phyloP scores from a whole-genome alignment of 2,797 vertebrate species.

The Menidia menidia region DNA sequence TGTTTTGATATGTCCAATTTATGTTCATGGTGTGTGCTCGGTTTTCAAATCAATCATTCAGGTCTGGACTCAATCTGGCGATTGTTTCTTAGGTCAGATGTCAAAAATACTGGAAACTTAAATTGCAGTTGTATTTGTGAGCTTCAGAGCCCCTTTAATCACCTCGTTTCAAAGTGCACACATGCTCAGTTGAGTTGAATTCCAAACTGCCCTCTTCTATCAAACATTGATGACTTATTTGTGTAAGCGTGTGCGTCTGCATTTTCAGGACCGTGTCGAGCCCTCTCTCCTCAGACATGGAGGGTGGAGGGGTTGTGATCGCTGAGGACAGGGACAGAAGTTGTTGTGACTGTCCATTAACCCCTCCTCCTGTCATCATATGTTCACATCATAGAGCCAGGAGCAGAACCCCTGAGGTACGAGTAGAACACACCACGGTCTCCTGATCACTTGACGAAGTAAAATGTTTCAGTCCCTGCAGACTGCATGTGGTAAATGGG shows the following conservation, averaged over 20 bases:
- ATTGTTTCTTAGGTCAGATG: neutral
- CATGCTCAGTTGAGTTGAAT: conserved; percentile 18
- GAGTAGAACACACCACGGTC: conserved; percentile 35
- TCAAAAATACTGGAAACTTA: neutral
- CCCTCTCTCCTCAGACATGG: neutral
- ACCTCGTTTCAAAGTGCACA: neutral
- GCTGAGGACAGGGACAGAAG: conserved; percentile 56
- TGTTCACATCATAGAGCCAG: conserved; percentile 43
- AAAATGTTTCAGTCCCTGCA: conserved; percentile 9
- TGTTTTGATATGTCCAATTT: neutral
- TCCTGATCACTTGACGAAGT: conserved; percentile 35
- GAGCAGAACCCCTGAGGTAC: conserved; percentile 44
- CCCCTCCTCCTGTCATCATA: conserved; percentile 39
- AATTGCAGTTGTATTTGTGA: neutral
- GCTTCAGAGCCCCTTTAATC: neutral
- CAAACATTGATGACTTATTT: conserved; percentile 23
- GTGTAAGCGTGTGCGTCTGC: neutral
- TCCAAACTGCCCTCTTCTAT: conserved; percentile 35
- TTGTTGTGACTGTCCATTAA: conserved; percentile 54
- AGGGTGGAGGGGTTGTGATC: conserved; percentile 8
- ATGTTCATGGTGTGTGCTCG: neutral
- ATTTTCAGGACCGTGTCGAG: conserved; percentile 13
- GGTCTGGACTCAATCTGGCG: neutral
- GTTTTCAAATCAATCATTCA: neutral
- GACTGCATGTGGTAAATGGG: conserved; percentile 6